Evolutionary conservation across 2,797 vertebrate species (phyloP).

Genomic region (Threskiornis aethiopicus): DNA sequence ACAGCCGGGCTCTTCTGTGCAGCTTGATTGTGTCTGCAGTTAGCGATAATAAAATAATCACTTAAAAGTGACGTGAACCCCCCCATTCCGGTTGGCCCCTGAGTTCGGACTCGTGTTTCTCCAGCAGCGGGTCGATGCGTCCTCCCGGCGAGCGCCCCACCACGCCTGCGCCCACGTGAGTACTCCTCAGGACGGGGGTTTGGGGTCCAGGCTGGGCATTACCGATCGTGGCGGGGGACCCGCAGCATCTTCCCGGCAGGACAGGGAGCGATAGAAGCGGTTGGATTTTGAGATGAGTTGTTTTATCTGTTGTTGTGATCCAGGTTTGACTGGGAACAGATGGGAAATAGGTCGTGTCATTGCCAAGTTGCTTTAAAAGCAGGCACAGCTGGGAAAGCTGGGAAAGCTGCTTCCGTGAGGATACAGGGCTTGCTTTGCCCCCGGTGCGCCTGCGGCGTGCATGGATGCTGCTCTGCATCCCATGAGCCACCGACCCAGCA

Average conservation of each 20-base stretch:
- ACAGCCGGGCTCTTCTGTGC: fast-evolving
- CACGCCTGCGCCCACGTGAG: background rate
- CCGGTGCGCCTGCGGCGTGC: fast-evolving
- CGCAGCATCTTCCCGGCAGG: fast-evolving
- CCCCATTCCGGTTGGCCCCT: fast-evolving
- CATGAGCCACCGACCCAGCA: background rate
- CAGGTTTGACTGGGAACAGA: background rate
- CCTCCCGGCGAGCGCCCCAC: background rate
- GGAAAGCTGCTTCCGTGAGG: background rate
- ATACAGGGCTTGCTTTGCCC: background rate
- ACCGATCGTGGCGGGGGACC: fast-evolving
- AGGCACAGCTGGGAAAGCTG: background rate
- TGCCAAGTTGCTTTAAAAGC: background rate
- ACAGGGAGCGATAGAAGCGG: fast-evolving
- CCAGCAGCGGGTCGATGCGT: background rate
- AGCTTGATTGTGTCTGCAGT: background rate
- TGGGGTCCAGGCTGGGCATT: background rate
- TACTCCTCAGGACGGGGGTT: background rate
- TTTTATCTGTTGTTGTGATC: background rate
- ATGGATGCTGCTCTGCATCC: background rate
- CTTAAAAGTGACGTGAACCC: background rate
- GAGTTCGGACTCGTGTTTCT: background rate
- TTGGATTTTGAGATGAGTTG: background rate
- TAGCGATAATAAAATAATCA: background rate
- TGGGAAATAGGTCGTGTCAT: background rate